phyloP scores from a whole-genome alignment of 2,113 vertebrate genomes.

The Hyperopisus bebe region DNA sequence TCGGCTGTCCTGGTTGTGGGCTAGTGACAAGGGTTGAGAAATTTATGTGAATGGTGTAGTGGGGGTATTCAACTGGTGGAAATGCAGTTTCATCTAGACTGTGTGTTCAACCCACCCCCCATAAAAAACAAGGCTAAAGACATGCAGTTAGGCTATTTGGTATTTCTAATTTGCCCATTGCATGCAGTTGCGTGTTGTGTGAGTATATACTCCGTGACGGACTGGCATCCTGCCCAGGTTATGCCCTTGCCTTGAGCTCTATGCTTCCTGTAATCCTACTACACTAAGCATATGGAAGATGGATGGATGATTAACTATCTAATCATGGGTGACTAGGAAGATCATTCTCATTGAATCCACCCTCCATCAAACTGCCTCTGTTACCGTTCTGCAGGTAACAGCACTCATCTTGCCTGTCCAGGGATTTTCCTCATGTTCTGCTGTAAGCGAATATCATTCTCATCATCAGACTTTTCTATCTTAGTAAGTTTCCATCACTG shows the following conservation, averaged over 20 bases:
- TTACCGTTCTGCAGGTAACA: conserved; percentile 62
- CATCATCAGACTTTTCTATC: conserved; percentile 32
- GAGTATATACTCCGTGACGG: not conserved
- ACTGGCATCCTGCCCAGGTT: not conserved
- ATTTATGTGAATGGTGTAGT: not conserved
- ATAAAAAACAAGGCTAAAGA: not conserved
- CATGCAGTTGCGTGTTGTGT: not conserved
- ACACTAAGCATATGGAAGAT: not conserved
- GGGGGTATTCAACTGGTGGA: not conserved
- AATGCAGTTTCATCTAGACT: not conserved
- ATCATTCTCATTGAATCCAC: conserved; percentile 83
- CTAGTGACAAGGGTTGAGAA: not conserved
- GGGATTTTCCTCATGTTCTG: conserved; percentile 66
- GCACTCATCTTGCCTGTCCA: conserved; percentile 60
- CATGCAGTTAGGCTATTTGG: not conserved
- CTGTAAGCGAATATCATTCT: not conserved
- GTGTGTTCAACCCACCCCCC: not conserved
- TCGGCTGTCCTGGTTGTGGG: not conserved
- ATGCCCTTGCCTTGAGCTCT: not conserved
- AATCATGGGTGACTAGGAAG: conserved; percentile 89
- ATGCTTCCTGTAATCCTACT: not conserved
- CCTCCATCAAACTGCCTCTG: conserved; percentile 56
- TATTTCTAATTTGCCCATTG: not conserved
- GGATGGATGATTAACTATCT: conserved; percentile 68
- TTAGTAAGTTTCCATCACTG: conserved; percentile 16